phyloP scores from a whole-genome alignment of 2,888 invertebrate species.

The Pyralis farinalis region DNA sequence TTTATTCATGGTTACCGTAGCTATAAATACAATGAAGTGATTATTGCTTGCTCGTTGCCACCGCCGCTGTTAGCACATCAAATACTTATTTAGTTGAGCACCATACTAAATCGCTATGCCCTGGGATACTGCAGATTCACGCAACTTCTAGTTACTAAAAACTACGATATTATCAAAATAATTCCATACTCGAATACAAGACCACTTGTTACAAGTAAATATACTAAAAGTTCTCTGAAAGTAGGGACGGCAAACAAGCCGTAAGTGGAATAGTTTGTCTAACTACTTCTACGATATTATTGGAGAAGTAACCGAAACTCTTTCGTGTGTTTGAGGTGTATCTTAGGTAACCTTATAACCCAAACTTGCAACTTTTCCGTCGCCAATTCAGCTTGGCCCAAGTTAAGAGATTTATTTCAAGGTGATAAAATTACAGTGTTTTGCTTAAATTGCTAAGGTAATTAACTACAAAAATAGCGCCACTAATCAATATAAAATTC shows the following conservation, averaged over 20 bases:
- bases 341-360: conserved; percentile 17
- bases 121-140: too few relatives aligned
- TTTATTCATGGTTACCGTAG: too few relatives aligned
- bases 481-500: too few relatives aligned
- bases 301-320: conserved; percentile 37
- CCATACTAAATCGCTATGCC: too few relatives aligned
- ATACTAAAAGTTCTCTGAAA: conserved; percentile 3
- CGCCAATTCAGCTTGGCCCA: conserved; percentile 8
- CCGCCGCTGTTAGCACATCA: too few relatives aligned
- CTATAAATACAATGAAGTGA: too few relatives aligned
- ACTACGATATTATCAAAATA: too few relatives aligned
- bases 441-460: too few relatives aligned
- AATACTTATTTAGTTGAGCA: too few relatives aligned
- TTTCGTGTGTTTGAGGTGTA: conserved; percentile 13
- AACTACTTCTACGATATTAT: conserved; percentile 35
- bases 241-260: conserved; percentile 23
- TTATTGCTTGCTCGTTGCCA: too few relatives aligned
- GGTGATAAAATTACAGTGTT: background rate
- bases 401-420: conserved; percentile 11
- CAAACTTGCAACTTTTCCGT: conserved; percentile 26
- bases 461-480: too few relatives aligned
- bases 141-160: too few relatives aligned
- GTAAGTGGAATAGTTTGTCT: conserved; percentile 32
- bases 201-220: conserved; percentile 14
- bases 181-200: conserved; percentile 17